Evolutionary conservation across 2,888 invertebrate species (phyloP), one percentile per base, ranked within the genome.

Genomic region (Sycophila texana): DNA sequence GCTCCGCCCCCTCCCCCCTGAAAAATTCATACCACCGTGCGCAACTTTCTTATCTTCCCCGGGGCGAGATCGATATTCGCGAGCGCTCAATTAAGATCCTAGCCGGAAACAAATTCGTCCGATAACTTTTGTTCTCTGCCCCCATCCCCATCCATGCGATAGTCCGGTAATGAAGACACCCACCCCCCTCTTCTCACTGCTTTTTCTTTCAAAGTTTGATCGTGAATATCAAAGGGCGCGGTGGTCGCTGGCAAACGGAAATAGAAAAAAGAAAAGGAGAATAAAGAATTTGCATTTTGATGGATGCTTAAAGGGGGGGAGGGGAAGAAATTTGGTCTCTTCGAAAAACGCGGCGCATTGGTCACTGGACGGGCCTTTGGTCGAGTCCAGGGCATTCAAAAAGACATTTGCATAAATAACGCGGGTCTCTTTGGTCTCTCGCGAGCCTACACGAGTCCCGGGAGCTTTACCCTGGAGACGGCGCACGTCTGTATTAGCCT

Each of bases 361-460:
- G 58, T 77, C 53, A 39, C 4, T 61, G 4, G 26, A 14, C 55
- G 65, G 26, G 13, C 74, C 39, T 39, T 39, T 39, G 39, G 39
- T 10, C 39, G 39, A 4, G 30, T 30, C 2, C 30, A 7, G 5
- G 5, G 39, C 39, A 58, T 58, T 65, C 60, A 66, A 67, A 72
- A 67, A 53, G 39, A n/a, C 22, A 75, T 79, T 79, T 79, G 30
- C 75, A 72, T 75, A 79, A 66, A 79, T 60, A 79, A 71, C 60
- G 65, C 30, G 22, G 22, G 63, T 39, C 39, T 47, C 66, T 66
- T 66, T 66, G 66, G 39, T 10, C 39, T 5, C 10, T 5, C 66
- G 14, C n/a, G 67, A 39, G 65, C 65, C 20, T 4, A 70, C 5
- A 20, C 49, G 16, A 18, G n/a, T n/a, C 18, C 5, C 16, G 16